Conservation (phyloP, 1,140 invertebrate genomes). For the Diprion similis region DNA sequence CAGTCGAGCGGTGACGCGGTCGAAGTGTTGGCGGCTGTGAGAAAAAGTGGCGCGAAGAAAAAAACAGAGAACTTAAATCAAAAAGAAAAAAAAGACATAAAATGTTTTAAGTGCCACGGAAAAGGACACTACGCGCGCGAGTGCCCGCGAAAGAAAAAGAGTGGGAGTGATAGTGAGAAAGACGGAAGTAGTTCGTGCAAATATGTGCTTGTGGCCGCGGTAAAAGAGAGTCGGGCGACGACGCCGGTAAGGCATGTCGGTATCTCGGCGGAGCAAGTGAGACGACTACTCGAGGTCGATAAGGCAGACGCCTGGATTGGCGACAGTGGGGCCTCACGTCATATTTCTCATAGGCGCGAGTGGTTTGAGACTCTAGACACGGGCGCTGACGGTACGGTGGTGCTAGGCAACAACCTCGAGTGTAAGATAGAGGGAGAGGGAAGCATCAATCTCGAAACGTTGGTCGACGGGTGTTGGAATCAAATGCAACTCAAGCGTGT, state of each 20-base stretch:
- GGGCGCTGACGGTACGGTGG: neutral
- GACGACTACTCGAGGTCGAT: neutral
- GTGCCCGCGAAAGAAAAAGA: conserved; percentile 6
- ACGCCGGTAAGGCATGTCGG: neutral
- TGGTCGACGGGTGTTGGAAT: conserved; percentile 11
- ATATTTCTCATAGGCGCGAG: conserved; percentile 12
- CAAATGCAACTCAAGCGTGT: conserved; percentile 12
- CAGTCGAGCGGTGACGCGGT: neutral
- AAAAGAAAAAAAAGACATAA: too few species aligned
- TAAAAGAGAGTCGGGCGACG: conserved; percentile 7
- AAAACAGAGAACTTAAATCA: too few species aligned
- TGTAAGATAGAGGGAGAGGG: conserved; percentile 10
- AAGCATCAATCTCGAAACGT: conserved; percentile 7
- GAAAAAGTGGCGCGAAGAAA: conserved; percentile 9
- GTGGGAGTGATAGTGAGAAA: neutral
- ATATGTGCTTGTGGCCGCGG: conserved; percentile 14
- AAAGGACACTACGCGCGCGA: conserved; percentile 28
- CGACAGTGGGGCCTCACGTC: conserved; percentile 30
- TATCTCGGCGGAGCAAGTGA: neutral
- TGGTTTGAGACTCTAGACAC: neutral
- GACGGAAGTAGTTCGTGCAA: conserved; percentile 8
- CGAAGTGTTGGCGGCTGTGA: conserved; percentile 10
- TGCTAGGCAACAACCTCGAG: neutral
- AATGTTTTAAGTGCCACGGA: conserved; percentile 22
- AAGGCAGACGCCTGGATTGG: conserved; percentile 24